phyloP scores from a whole-genome alignment of 1,140 invertebrate genomes.

The Drosophila virilis region DNA sequence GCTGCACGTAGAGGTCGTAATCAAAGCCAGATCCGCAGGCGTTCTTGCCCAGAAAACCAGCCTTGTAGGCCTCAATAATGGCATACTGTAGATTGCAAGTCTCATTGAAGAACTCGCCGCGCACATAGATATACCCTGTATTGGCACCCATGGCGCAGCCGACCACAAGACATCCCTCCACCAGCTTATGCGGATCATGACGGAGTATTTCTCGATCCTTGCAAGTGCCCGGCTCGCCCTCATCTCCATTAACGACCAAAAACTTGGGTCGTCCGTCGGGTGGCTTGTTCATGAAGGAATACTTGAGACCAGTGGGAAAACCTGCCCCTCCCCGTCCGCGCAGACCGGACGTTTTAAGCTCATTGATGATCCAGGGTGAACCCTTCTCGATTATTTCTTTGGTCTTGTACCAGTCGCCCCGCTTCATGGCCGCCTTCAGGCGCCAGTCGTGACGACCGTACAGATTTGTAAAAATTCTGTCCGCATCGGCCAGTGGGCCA shows the following conservation, averaged over 20 bases:
- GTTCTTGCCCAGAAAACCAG: conserved; percentile 90
- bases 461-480: conserved; percentile 72
- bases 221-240: conserved; percentile 92
- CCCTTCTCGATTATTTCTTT: conserved; percentile 65
- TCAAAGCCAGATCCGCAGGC: conserved; percentile 90
- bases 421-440: conserved; percentile 65
- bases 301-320: conserved; percentile 92
- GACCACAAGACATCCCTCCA: conserved; percentile 91
- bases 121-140: conserved; percentile 91
- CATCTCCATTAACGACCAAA: conserved; percentile 91
- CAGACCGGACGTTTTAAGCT: conserved; percentile 89
- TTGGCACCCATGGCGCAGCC: conserved; percentile 89
- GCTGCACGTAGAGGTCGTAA: conserved; percentile 91
- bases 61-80: conserved; percentile 90
- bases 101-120: conserved; percentile 94
- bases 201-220: conserved; percentile 92
- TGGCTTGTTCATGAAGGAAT: conserved; percentile 89
- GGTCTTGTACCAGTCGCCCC: conserved; percentile 77
- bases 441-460: conserved; percentile 74
- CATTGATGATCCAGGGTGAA: conserved; percentile 85
- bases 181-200: conserved; percentile 91
- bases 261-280: conserved; percentile 89
- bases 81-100: conserved; percentile 90
- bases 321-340: conserved; percentile 92
- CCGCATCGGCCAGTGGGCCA: conserved; percentile 61